phyloP scores from a whole-genome alignment of 2,888 invertebrate species.

The Andrena haemorrhoa region DNA sequence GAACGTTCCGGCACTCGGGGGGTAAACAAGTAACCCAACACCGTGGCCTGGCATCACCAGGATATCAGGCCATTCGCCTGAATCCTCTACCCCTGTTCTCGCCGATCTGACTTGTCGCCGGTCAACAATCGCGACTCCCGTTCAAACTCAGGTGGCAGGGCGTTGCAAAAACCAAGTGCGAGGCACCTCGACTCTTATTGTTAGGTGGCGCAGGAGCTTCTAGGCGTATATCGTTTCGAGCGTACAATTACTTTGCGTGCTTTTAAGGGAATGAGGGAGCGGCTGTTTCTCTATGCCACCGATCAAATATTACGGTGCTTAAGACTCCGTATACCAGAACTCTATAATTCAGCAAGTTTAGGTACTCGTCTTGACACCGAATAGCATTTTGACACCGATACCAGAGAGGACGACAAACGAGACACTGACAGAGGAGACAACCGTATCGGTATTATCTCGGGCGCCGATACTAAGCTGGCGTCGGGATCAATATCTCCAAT shows the following conservation, averaged over 20 bases:
- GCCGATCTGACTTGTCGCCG: conserved; percentile 20
- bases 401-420: neutral
- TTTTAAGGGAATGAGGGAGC: too few relatives aligned
- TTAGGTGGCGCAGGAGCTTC: too few relatives aligned
- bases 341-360: neutral
- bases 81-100: conserved; percentile 23
- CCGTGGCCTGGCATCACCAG: conserved; percentile 57
- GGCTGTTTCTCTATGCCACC: too few relatives aligned
- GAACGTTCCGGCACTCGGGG: conserved; percentile 71
- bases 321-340: neutral
- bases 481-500: conserved; percentile 28
- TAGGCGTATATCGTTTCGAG: too few relatives aligned
- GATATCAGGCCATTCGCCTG: conserved; percentile 73
- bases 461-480: neutral
- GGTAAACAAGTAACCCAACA: conserved; percentile 80
- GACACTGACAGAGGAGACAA: conserved; percentile 6
- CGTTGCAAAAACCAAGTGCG: neutral
- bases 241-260: too few relatives aligned
- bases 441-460: conserved; percentile 41
- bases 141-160: neutral
- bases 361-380: conserved; percentile 5
- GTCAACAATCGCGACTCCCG: conserved; percentile 13
- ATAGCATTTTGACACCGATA: conserved; percentile 6
- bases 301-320: neutral
- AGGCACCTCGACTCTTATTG: neutral